Evolutionary conservation across 2,113 vertebrate species (phyloP).

Genomic region (Lichenostomus cassidix): DNA sequence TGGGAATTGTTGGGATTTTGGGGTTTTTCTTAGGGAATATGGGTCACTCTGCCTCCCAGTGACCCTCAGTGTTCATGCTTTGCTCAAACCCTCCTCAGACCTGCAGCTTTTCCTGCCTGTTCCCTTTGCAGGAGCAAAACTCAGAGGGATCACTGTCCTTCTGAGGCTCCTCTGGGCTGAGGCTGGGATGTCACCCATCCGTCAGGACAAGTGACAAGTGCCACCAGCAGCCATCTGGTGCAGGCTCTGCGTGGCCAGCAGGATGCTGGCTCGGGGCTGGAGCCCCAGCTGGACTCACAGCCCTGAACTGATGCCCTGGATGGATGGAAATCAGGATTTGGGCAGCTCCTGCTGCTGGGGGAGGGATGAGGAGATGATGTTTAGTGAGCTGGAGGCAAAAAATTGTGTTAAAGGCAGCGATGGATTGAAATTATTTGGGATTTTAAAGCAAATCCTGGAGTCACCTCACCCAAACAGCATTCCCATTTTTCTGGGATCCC

Average conservation of each 20-base stretch:
- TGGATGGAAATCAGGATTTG: neutral
- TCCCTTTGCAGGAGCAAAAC: neutral
- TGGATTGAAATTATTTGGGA: neutral
- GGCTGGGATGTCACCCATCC: neutral
- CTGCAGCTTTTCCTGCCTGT: neutral
- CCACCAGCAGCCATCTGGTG: constrained; percentile 4
- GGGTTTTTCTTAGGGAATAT: neutral
- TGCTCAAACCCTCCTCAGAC: neutral
- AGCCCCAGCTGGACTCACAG: neutral
- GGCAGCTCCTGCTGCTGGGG: neutral
- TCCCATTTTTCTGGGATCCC: neutral
- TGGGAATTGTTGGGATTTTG: too few species aligned
- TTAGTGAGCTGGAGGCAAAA: neutral
- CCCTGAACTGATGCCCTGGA: neutral
- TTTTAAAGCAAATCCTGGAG: neutral
- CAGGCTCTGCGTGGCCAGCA: neutral
- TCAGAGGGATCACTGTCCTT: accelerated
- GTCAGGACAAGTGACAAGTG: neutral
- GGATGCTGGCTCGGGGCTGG: neutral
- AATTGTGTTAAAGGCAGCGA: neutral
- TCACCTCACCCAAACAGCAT: neutral
- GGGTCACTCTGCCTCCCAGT: neutral
- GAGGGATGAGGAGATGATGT: neutral
- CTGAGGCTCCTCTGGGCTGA: neutral
- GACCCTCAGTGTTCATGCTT: neutral